These are phyloP conservation scores for Chelonus formosanus DNA, from an alignment of 2,888 invertebrate species.

Conservation along the genomic window DNA sequence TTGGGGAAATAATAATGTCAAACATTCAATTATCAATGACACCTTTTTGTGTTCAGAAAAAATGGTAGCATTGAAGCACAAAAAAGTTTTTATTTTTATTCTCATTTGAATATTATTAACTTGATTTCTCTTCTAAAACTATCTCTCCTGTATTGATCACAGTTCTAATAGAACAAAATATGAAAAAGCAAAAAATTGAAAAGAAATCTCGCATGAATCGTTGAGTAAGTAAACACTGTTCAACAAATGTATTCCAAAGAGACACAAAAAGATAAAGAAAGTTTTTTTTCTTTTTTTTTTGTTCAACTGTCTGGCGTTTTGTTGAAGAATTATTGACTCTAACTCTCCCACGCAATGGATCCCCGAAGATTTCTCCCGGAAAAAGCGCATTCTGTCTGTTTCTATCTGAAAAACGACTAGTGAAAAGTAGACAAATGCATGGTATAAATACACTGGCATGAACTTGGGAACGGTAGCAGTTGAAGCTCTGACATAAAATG, in stretches of 20 bases:
- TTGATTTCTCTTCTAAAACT: too few species aligned
- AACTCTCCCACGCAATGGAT: constrained; percentile 7
- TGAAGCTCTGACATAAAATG: constrained; percentile 9
- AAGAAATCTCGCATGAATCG: too few species aligned
- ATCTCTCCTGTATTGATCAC: too few species aligned
- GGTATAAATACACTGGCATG: constrained; percentile 29
- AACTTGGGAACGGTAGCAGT: not conserved
- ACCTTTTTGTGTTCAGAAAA: too few species aligned
- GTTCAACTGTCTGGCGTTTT: not conserved
- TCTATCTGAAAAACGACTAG: constrained; percentile 20
- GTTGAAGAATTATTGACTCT: constrained; percentile 26
- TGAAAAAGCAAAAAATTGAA: too few species aligned
- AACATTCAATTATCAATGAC: too few species aligned
- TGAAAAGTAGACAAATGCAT: constrained; percentile 29
- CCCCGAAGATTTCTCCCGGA: constrained; percentile 22
- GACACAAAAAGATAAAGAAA: not conserved
- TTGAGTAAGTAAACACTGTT: not conserved
- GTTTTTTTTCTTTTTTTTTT: too few species aligned
- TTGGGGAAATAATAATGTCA: too few species aligned
- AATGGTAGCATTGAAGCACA: too few species aligned
- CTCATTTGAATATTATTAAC: too few species aligned
- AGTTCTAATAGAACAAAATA: too few species aligned
- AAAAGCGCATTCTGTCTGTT: not conserved
- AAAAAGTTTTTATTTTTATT: too few species aligned
- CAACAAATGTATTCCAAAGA: not conserved